Percentiles rank a stretch among this genome's conserved stretches.
Evolutionary conservation across 2,113 vertebrate species (phyloP).

Genomic region (Ictalurus furcatus): DNA sequence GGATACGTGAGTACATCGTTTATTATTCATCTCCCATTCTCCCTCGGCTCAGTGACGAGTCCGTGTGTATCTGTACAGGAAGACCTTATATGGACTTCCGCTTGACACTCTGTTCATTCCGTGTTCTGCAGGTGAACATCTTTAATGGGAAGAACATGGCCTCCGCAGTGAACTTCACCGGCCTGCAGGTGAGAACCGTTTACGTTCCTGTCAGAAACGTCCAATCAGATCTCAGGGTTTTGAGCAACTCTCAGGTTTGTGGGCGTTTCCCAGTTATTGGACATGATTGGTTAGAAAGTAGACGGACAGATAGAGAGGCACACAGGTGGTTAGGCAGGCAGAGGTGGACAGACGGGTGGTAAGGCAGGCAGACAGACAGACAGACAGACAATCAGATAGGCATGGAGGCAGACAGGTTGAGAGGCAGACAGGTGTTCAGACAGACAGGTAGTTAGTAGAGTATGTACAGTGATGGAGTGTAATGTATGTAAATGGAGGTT

Average conservation of each 20-base stretch:
- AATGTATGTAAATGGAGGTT: neutral
- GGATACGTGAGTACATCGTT: conserved; percentile 83
- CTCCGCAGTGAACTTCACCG: conserved; percentile 92
- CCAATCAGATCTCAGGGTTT: neutral
- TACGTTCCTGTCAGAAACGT: neutral
- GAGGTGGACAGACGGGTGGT: neutral
- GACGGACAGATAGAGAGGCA: neutral
- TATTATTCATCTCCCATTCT: neutral
- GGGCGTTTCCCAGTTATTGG: neutral
- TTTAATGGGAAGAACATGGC: conserved; percentile 89
- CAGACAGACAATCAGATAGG: no score
- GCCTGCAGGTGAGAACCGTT: conserved; percentile 80
- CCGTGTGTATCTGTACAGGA: neutral
- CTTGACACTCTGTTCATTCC: neutral
- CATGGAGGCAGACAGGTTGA: neutral
- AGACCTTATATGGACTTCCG: neutral
- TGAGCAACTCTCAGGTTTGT: neutral
- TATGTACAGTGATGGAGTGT: no score
- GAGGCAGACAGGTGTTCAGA: no score
- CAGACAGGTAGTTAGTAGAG: no score
- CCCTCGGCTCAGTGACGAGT: neutral
- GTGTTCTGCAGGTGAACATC: conserved; percentile 84
- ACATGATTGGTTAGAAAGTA: neutral
- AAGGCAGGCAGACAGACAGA: no score
- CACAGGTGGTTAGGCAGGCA: neutral